Base-by-base conservation (phyloP, 2,888 invertebrate species). In the Brachypterus glaber region DNA sequence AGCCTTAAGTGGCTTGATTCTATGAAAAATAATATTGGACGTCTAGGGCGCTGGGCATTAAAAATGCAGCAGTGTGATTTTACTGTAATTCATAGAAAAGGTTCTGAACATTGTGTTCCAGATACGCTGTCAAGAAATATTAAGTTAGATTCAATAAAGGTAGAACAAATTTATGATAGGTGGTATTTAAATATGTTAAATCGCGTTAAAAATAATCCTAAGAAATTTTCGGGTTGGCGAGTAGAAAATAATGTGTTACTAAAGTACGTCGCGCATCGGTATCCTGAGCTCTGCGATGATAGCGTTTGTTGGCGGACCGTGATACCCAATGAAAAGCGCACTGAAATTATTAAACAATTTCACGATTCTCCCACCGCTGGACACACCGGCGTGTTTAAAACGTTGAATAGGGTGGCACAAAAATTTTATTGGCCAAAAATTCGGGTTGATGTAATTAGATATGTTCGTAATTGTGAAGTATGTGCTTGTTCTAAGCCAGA, bases 401-500 rank as follows among this genome's bases (percentile, higher is more conserved):
- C 39, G 2, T 32, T 17, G 12, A 32, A 33, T 27, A 42, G 18
- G n/a, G 30, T 42, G 1, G 8, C 11, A 11, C 24, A 42, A 4
- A 14, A 29, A 1, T 39, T 25, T 17, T 30, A 30, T 18, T 40
- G 40, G 33, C 40, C 37, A 2, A 37, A 36, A 27, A 40, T 37
- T 26, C 15, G 17, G 14, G 2, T n/a, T 17, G 34, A 33, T 13
- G 30, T 43, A 11, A 15, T 11, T 17, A n/a, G 26, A 35, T 18
- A 13, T 25, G 37, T 47, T 3, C 33, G 18, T 14, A 9, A 15
- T 3, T 46, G 46, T 32, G 16, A 31, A 5, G 17, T 30, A 17
- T 46, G 46, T 36, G 39, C 36, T 2, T 12, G 33, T 24, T 30
- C 34, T 9, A 41, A 41, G 38, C 33, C 41, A 7, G 40, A 36